Evolutionary conservation across 2,113 vertebrate genomes (phyloP), one percentile per base, ranked within the genome.

Genomic region (Epinephelus fuscoguttatus): DNA sequence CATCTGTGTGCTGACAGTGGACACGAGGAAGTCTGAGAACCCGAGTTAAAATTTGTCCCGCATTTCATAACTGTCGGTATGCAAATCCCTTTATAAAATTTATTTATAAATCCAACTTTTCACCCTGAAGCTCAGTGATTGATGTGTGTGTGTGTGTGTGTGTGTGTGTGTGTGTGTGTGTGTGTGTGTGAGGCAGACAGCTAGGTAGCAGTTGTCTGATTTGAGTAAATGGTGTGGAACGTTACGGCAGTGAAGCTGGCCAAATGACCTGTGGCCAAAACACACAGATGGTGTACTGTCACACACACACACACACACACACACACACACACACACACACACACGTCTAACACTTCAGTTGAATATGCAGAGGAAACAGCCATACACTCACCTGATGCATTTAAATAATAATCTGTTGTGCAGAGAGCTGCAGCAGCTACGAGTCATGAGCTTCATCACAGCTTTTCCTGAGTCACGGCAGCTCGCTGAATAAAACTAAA

Each of bases 181-280:
- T 64, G 70, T 47, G 59, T 42, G 17, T 50, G 70, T 0, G 0
- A 23, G 56, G 23, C 71, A 47, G 61, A 50, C 57, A 50, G 53
- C 21, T 68, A 49, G 21, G 70, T 83, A 66, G 55, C 86, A 73
- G 75, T 88, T 56, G 76, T 81, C 68, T 81, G 69, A 87, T 87
- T 68, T 78, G 78, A 83, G 75, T 87, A 74, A 90, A 90, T 83
- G 76, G 82, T 78, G 80, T 87, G 85, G 76, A 90, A 88, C 55
- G 9, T 66, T 72, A 55, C 6, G 15, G 67, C 40, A 23, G n/a
- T 50, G 59, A 71, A 57, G 68, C 81, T 42, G 80, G 77, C 83
- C 89, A 90, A 85, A 81, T 81, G 83, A 90, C 86, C 88, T 88
- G 73, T 88, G 80, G 88, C 88, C 80, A 90, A 85, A 84, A 76